Base-by-base conservation (phyloP, 2,113 vertebrate genomes). In the Capra hircus region DNA sequence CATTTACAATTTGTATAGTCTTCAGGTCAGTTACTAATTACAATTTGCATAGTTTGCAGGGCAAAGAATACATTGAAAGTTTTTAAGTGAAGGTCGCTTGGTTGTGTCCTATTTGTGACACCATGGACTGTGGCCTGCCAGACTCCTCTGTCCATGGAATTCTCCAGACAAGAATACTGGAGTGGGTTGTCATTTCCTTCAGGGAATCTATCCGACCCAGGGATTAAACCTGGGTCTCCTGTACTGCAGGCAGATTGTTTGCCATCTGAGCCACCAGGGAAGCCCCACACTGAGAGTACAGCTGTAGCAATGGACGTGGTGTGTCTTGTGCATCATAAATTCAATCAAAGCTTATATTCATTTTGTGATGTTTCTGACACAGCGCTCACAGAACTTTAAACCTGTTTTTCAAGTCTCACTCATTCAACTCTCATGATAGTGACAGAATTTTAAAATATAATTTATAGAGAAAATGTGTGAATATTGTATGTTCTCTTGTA, bases 1-100 rank as follows among this genome's bases (percentile, higher is more conserved):
- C 80, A 48, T 55, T 92, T 64, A 94, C 13, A 74, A 74, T 88
- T 92, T 36, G 45, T 14, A 59, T 19, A 83, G 53, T 74, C 84
- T 89, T 7, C 30, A 64, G 30, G 30, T 64, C 62, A 64, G 62
- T 64, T n/a, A n/a, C 15, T 64, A 64, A 64, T 64, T n/a, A 64
- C 62, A 64, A 64, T 64, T n/a, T 64, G 30, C 62, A 64, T 64
- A 17, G 30, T 64, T n/a, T n/a, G 7, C 28, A 83, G 45, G n/a
- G 3, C 13, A 83, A 92, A 55, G 3, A 64, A n/a, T 40, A 62
- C 9, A 17, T n/a, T 64, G 62, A 64, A 64, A 17, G 15, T n/a
- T 64, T 64, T n/a, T 64, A 17, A 64, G 62, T 64, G 62, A 64
- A n/a, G 8, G 62, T n/a, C 3, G 0, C 33, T n/a, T 3, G 8